Conservation (phyloP, 2,888 invertebrate genomes). For the Cheilosia vulpina region DNA sequence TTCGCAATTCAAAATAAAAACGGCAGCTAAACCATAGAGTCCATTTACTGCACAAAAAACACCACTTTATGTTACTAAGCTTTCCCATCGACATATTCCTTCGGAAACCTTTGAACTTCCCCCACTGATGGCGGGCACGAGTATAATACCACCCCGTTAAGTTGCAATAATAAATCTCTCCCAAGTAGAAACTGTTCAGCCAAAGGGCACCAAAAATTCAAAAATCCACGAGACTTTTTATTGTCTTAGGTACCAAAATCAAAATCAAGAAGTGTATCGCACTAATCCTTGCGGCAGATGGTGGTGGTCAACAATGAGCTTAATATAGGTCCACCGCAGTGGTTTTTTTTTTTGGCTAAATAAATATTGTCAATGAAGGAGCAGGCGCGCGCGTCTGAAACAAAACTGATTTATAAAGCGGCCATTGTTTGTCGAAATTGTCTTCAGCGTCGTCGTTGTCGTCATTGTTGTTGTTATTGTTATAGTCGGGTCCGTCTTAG, state of each 20-base stretch:
- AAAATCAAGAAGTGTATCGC: neutral
- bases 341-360: neutral
- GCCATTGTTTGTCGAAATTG: constrained; percentile 68
- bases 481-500: constrained; percentile 15
- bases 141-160: neutral
- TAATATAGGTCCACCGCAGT: neutral
- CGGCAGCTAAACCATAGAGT: no score
- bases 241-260: neutral
- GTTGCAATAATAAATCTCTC: constrained; percentile 17
- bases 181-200: neutral
- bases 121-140: neutral
- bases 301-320: constrained; percentile 49
- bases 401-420: constrained; percentile 71
- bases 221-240: neutral
- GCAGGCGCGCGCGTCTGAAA: constrained; percentile 27
- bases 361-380: constrained; percentile 32
- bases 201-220: neutral
- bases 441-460: constrained; percentile 21
- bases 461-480: constrained; percentile 48
- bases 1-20: no score
- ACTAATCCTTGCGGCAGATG: constrained; percentile 38
- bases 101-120: neutral
- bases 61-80: neutral
- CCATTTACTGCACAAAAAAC: no score
- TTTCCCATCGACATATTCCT: neutral